Percentiles rank a stretch among this genome's conserved stretches.
These are phyloP conservation scores for Sussaba pulchella DNA, from an alignment of 2,888 invertebrate species.

Conservation along the genomic window DNA sequence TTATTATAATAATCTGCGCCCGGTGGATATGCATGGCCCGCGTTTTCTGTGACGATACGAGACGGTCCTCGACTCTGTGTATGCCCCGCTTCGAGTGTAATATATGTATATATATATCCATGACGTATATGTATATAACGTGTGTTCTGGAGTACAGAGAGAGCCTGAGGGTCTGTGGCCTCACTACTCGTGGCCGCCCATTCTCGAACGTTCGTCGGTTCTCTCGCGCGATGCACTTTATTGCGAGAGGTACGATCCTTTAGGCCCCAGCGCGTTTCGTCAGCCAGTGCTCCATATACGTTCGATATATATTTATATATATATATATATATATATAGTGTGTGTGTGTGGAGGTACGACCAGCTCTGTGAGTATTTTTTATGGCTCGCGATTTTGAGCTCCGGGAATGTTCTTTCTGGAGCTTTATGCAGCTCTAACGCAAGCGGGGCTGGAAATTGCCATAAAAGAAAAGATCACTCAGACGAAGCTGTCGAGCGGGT, in stretches of 20 bases:
- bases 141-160: conserved; percentile 12
- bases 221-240: conserved; percentile 71
- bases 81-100: not conserved
- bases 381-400: conserved; percentile 27
- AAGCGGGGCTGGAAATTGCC: conserved; percentile 11
- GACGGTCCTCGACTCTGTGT: conserved; percentile 24
- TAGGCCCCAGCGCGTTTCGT: conserved; percentile 23
- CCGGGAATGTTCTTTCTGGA: conserved; percentile 29
- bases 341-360: not conserved
- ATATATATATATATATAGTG: conserved; percentile 4
- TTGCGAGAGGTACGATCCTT: conserved; percentile 64
- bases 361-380: conserved; percentile 12
- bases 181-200: conserved; percentile 56
- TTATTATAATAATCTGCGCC: conserved; percentile 78
- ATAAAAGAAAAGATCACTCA: conserved; percentile 35
- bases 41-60: conserved; percentile 44
- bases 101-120: conserved; percentile 10
- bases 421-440: conserved; percentile 11
- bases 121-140: not conserved
- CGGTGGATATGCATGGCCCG: conserved; percentile 43
- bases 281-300: conserved; percentile 24
- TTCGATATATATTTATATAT: not conserved
- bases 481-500: conserved; percentile 1
- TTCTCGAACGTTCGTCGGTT: conserved; percentile 60
- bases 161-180: conserved; percentile 32